Conservation (phyloP, 2,797 vertebrate genomes). For the Eidolon dupreanum region DNA sequence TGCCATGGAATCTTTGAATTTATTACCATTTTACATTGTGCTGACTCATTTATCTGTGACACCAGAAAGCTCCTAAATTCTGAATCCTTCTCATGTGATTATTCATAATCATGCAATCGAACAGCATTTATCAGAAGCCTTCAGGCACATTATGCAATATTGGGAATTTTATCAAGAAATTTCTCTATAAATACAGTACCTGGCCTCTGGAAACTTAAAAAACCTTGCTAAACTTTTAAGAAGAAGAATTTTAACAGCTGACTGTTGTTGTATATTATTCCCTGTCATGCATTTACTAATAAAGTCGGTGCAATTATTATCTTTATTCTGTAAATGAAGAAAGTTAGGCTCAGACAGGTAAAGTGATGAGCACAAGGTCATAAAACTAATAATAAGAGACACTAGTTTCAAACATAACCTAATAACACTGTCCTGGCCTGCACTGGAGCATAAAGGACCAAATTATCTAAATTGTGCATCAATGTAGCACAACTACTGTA, state of each 20-base stretch:
- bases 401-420: background rate
- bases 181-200: background rate
- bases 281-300: background rate
- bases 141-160: background rate
- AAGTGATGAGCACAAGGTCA: background rate
- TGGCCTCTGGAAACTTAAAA: background rate
- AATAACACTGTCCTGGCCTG: background rate
- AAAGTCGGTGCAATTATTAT: background rate
- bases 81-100: background rate
- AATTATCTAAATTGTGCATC: background rate
- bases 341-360: background rate
- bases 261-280: background rate
- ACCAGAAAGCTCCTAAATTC: constrained; percentile 28
- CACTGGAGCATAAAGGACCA: background rate
- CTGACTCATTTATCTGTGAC: background rate
- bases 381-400: background rate
- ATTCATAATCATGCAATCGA: background rate
- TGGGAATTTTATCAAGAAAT: background rate
- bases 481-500: background rate
- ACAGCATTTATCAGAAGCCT: constrained; percentile 17
- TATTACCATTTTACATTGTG: background rate
- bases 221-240: constrained; percentile 25
- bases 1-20: background rate
- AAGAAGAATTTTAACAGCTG: background rate
- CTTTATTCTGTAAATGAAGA: constrained; percentile 36